Evolutionary conservation across 1,140 invertebrate species (phyloP).

Genomic region (Drosophila sucinea): DNA sequence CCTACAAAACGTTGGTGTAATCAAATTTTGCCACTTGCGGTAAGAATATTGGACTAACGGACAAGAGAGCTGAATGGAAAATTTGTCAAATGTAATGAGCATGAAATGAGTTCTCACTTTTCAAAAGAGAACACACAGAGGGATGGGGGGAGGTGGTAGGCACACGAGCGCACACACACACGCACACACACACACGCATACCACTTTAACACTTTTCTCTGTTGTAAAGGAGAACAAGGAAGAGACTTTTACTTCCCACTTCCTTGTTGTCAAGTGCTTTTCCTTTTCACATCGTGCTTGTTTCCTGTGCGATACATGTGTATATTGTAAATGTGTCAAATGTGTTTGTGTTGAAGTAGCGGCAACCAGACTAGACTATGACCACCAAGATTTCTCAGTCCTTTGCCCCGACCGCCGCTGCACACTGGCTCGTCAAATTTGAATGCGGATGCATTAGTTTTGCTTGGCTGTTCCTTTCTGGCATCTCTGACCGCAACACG

Average conservation of each 20-base stretch:
- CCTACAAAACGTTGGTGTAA: constrained; percentile 65
- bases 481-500: constrained; percentile 10
- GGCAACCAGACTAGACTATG: not conserved
- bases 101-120: constrained; percentile 34
- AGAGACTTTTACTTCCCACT: constrained; percentile 1
- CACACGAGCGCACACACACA: not conserved
- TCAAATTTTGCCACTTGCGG: constrained; percentile 74
- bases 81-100: constrained; percentile 45
- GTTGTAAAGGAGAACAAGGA: not conserved
- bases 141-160: not conserved
- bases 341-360: not conserved
- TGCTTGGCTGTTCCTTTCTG: constrained; percentile 6
- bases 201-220: constrained; percentile 4
- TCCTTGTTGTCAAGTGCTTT: constrained; percentile 7
- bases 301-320: constrained; percentile 3
- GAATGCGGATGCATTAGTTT: constrained; percentile 19
- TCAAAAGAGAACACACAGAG: not conserved
- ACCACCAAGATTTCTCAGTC: not conserved
- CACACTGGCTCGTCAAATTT: not conserved
- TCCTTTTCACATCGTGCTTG: constrained; percentile 2
- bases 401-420: not conserved
- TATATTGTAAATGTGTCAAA: constrained; percentile 20
- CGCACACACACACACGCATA: not conserved
- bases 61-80: not conserved
- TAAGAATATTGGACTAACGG: constrained; percentile 2